Evolutionary conservation across 2,113 vertebrate species (phyloP).

Genomic region (Thunnus thynnus): DNA sequence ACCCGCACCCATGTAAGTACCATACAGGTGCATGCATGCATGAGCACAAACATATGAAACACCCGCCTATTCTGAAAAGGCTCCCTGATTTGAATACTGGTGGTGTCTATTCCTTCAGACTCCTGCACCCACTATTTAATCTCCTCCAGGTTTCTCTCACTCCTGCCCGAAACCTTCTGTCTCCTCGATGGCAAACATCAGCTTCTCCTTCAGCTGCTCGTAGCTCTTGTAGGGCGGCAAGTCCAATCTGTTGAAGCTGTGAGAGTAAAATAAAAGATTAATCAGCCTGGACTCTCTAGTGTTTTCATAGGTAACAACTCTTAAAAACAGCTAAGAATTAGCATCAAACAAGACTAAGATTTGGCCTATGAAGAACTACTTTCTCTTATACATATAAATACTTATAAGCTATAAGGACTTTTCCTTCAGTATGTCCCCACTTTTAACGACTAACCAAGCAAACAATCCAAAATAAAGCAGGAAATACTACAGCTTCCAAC

Average conservation of each 20-base stretch:
- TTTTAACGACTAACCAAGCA: neutral
- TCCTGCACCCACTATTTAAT: neutral
- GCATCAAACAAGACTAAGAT: neutral
- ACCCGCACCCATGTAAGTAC: slow-evolving; percentile 24
- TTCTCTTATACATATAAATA: neutral
- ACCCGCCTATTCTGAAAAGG: slow-evolving; percentile 25
- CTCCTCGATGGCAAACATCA: slow-evolving; percentile 98
- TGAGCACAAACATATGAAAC: slow-evolving; percentile 35
- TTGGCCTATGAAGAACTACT: neutral
- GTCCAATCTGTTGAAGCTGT: slow-evolving; percentile 97
- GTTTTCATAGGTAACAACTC: neutral
- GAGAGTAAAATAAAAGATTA: neutral
- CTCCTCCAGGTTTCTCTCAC: slow-evolving; percentile 64
- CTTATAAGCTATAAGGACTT: neutral
- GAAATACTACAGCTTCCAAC: neutral
- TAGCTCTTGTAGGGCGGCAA: slow-evolving; percentile 98
- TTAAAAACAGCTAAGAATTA: slow-evolving; percentile 3
- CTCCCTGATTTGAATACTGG: slow-evolving; percentile 71
- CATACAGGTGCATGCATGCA: slow-evolving; percentile 24
- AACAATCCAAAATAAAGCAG: neutral
- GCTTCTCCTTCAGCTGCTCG: slow-evolving; percentile 97
- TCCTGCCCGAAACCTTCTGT: slow-evolving; percentile 99
- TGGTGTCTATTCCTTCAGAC: slow-evolving; percentile 26
- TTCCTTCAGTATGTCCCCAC: neutral
- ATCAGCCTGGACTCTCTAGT: neutral